Base-by-base conservation (phyloP, 2,113 vertebrate species). In the Etheostoma cragini region DNA sequence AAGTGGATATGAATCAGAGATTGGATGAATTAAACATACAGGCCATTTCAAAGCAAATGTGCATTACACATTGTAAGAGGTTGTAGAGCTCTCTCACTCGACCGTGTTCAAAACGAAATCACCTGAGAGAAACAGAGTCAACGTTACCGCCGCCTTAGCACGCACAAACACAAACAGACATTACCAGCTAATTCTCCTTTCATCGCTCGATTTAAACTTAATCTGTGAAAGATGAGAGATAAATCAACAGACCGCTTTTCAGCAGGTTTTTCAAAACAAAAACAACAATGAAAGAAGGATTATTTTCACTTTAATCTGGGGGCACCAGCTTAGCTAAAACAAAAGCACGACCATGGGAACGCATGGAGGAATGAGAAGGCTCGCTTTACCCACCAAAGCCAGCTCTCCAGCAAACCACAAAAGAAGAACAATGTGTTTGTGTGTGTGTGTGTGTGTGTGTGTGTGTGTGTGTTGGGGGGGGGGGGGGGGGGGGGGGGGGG, bases 261-360 rank as follows among this genome's bases (percentile, higher is more conserved):
- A 89, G 87, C 75, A 75, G 80, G 87, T 88, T 93, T 83, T 89
- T 86, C 82, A 80, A 89, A 92, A 92, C 87, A 93, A 92, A 89
- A 92, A 87, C 88, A 90, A 94, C 89, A 94, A 93, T 89, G 84
- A 92, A 87, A 80, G 83, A 85, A 84, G 92, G 90, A 94, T 94
- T 93, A 94, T 94, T 95, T 93, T 91, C 88, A 82, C 70, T 93
- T 94, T 93, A 93, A 94, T 93, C 91, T 80, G 82, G 83, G 91
- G 87, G 87, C 91, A 91, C 87, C 90, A 75, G 93, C 81, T 94
- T 94, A 92, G 86, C 87, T 92, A 90, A 94, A 93, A 94, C 91
- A 93, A 94, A 94, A 93, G 92, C 84, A 83, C 49, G 87, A 82
- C 86, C 88, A 93, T 86, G 90, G 92, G 92, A 94, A 91, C 78